Conservation (phyloP, 2,888 invertebrate genomes). For the Xestia rhomboidea region DNA sequence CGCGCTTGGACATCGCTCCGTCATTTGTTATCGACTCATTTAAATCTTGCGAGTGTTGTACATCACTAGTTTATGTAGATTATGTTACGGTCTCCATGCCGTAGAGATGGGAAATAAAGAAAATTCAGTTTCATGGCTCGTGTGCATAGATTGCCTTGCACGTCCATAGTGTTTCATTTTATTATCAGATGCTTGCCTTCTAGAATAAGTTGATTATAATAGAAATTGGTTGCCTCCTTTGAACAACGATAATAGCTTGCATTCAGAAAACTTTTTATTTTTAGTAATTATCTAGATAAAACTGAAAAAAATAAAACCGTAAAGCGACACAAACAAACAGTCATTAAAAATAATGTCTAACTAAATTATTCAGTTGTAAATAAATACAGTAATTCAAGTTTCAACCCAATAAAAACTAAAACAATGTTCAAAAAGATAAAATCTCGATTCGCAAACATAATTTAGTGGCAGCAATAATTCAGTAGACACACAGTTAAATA, state of each 20-base stretch:
- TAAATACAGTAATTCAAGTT: constrained; percentile 13
- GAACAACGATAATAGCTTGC: not conserved
- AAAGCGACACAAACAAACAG: not conserved
- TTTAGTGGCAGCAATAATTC: constrained; percentile 45
- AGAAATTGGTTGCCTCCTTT: not conserved
- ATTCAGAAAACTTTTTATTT: not conserved
- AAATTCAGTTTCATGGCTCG: constrained; percentile 33
- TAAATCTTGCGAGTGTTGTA: constrained; percentile 71
- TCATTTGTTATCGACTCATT: constrained; percentile 75
- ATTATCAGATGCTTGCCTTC: constrained; percentile 18
- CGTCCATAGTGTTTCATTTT: constrained; percentile 26
- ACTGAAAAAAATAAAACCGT: not conserved
- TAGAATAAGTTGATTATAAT: constrained; percentile 6
- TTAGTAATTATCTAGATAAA: not conserved
- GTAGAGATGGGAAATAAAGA: constrained; percentile 22
- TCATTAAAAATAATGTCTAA: not conserved
- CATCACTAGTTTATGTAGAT: constrained; percentile 49
- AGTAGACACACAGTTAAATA: constrained; percentile 61
- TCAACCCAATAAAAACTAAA: constrained; percentile 21
- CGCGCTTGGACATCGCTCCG: constrained; percentile 77
- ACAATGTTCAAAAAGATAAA: constrained; percentile 27
- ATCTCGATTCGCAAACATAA: constrained; percentile 41
- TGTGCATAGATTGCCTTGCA: constrained; percentile 21
- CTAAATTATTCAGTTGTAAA: constrained; percentile 21
- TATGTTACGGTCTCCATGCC: constrained; percentile 14